A percentile compares a stretch with the other conserved stretches of the same genome.
Evolutionary conservation across 1,140 invertebrate species (phyloP).

Genomic region (Oedothorax gibbosus): DNA sequence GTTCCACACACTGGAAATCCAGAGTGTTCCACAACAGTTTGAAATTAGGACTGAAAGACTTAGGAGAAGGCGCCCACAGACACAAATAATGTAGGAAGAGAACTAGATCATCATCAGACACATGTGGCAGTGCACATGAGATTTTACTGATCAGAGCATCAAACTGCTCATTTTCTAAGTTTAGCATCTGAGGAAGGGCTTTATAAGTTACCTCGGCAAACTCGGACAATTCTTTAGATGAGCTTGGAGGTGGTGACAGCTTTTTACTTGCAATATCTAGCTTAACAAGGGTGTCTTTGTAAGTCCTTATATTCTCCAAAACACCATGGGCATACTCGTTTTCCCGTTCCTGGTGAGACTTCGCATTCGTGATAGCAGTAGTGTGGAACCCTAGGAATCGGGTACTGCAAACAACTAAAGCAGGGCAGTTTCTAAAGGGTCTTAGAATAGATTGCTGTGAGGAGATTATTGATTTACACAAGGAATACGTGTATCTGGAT

Average conservation of each 20-base stretch:
- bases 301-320: conserved; percentile 33
- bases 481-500: too few relatives aligned
- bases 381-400: neutral
- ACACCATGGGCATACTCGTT: conserved; percentile 46
- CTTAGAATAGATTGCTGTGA: too few relatives aligned
- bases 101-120: conserved; percentile 2
- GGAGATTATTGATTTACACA: too few relatives aligned
- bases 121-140: neutral
- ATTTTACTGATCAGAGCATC: neutral
- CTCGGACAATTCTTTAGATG: neutral
- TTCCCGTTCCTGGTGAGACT: conserved; percentile 37
- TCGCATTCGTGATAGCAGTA: neutral
- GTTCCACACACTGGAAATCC: conserved; percentile 35
- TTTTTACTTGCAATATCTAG: neutral
- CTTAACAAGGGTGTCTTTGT: conserved; percentile 4
- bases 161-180: conserved; percentile 31
- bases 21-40: conserved; percentile 42
- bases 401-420: neutral
- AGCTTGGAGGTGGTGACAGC: neutral
- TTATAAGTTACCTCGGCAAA: conserved; percentile 19
- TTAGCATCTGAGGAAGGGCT: conserved; percentile 1
- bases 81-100: conserved; percentile 45
- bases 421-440: neutral
- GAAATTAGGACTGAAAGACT: conserved; percentile 30
- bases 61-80: conserved; percentile 26